These are phyloP conservation scores for Pipistrellus pygmaeus DNA, from an alignment of 2,797 vertebrate species.

Conservation along the genomic window DNA sequence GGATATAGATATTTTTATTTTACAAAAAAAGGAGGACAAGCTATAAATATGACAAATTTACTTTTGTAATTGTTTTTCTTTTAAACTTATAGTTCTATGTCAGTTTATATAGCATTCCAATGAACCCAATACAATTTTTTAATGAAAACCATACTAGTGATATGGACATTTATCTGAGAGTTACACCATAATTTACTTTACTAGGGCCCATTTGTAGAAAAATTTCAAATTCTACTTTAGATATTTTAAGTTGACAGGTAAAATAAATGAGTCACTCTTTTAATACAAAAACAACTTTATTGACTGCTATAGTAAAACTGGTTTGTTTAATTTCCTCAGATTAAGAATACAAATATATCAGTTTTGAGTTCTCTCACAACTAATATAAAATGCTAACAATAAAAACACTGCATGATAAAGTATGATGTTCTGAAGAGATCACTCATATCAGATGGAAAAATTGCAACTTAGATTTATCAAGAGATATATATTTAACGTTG, in stretches of 20 bases:
- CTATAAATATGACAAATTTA: not conserved
- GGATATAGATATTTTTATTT: not conserved
- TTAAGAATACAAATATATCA: not conserved
- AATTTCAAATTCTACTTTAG: not conserved
- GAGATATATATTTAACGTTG: not conserved
- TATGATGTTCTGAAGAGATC: not conserved
- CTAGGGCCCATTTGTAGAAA: not conserved
- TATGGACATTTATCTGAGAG: not conserved
- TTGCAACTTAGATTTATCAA: not conserved
- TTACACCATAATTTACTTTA: not conserved
- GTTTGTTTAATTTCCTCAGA: not conserved
- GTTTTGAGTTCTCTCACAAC: not conserved
- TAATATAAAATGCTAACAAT: not conserved
- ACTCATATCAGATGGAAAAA: not conserved
- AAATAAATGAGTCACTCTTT: not conserved
- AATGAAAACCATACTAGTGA: not conserved
- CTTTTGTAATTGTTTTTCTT: constrained; percentile 29
- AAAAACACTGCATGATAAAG: not conserved
- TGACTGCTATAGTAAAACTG: not conserved
- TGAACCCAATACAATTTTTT: not conserved
- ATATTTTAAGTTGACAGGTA: constrained; percentile 32
- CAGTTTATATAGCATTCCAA: not conserved
- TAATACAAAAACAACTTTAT: constrained; percentile 11
- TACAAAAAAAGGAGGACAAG: not conserved
- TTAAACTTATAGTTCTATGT: not conserved